Percentiles rank a stretch among this genome's conserved stretches.
Conservation (phyloP, 2,113 vertebrate species). For the Orthonyx spaldingii region DNA sequence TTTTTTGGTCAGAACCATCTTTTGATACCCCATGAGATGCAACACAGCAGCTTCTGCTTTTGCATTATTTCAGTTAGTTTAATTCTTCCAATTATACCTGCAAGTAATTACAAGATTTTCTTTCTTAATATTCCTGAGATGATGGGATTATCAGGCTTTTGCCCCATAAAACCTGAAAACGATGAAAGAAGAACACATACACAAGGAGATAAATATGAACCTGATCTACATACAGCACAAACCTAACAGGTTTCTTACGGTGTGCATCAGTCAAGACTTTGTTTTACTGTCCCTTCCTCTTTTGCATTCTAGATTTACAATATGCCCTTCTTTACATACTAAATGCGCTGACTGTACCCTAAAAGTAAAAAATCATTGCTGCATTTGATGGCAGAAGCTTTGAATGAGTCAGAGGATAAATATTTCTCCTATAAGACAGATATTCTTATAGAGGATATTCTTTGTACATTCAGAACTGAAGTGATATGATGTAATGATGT, state of each 20-base stretch:
- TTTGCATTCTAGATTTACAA: neutral
- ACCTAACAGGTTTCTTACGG: neutral
- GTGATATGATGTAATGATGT: neutral
- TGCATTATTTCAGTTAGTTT: constrained; percentile 1
- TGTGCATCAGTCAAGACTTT: neutral
- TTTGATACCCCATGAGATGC: neutral
- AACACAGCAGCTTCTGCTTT: neutral
- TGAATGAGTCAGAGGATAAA: neutral
- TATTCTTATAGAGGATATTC: neutral
- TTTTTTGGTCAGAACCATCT: neutral
- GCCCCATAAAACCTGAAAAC: constrained; percentile 51
- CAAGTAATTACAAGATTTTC: constrained; percentile 60
- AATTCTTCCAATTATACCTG: constrained; percentile 5
- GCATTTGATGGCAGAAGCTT: neutral
- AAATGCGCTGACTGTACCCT: neutral
- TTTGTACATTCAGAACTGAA: neutral
- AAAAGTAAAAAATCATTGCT: neutral
- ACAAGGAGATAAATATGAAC: neutral
- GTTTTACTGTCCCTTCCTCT: neutral
- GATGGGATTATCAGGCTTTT: constrained; percentile 55
- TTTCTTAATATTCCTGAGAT: constrained; percentile 54
- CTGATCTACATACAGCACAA: neutral
- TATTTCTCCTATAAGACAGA: neutral
- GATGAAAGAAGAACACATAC: neutral
- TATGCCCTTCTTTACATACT: neutral